Evolutionary conservation across 92 coral and sea anemone genomes (phyloP).

Genomic region (Blastomussa wellsi): DNA sequence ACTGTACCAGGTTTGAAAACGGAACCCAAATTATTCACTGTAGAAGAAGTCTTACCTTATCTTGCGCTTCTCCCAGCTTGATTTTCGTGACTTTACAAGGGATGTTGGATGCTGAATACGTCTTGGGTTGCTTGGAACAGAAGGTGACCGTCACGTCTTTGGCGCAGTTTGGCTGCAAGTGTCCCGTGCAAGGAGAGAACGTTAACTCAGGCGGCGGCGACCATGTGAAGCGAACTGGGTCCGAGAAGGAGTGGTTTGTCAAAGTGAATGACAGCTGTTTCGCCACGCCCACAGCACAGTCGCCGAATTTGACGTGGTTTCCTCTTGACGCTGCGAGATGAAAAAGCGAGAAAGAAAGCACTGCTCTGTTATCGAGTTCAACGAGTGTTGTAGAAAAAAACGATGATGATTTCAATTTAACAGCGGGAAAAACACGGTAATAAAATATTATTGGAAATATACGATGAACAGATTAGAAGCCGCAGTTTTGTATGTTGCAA

Average conservation of each 20-base stretch:
- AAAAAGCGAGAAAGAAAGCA: not conserved
- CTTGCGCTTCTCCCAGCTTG: constrained; percentile 88
- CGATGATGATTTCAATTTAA: too few species aligned
- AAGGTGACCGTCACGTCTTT: constrained; percentile 85
- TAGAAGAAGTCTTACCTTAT: constrained; percentile 66
- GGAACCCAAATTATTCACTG: too few species aligned
- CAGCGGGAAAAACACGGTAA: too few species aligned
- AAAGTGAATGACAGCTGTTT: constrained; percentile 94
- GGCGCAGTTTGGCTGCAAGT: constrained; percentile 91
- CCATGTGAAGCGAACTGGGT: constrained; percentile 94
- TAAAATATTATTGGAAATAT: too few species aligned
- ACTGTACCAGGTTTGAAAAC: not conserved
- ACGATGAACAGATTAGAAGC: not conserved
- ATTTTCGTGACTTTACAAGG: constrained; percentile 93
- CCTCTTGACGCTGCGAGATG: constrained; percentile 66
- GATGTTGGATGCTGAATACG: constrained; percentile 60
- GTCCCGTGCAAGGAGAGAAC: constrained; percentile 92
- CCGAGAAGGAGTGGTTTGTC: constrained; percentile 85
- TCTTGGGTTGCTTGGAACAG: constrained; percentile 75
- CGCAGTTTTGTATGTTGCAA: not conserved
- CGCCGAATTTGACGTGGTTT: constrained; percentile 89
- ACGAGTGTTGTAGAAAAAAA: too few species aligned
- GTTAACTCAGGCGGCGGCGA: constrained; percentile 86
- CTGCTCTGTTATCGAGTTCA: not conserved
- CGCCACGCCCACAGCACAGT: constrained; percentile 86